Conservation (phyloP, 2,797 vertebrate species). For the Cynopterus sphinx region DNA sequence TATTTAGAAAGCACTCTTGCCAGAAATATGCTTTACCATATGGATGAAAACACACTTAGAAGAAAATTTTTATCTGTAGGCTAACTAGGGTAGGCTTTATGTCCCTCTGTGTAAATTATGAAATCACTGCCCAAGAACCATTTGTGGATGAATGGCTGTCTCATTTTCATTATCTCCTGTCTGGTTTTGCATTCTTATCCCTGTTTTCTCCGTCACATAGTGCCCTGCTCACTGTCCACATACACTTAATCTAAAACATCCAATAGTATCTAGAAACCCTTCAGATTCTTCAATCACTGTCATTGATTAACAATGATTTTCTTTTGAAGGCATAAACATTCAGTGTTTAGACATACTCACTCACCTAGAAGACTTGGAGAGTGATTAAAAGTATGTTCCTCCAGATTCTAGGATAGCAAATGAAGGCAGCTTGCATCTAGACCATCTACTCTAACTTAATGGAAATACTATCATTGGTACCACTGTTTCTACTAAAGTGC, state of each 20-base stretch:
- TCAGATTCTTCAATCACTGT: neutral
- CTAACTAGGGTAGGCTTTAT: neutral
- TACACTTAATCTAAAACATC: neutral
- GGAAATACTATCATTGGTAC: neutral
- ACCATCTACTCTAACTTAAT: neutral
- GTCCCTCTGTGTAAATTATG: neutral
- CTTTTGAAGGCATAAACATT: neutral
- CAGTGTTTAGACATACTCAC: neutral
- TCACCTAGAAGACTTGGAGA: neutral
- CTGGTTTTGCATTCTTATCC: neutral
- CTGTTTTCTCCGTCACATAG: neutral
- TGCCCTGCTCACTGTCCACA: neutral
- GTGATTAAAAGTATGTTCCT: neutral
- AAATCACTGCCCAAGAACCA: neutral
- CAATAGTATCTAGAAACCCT: neutral
- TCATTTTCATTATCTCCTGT: neutral
- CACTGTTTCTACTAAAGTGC: neutral
- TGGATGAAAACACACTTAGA: constrained; percentile 54
- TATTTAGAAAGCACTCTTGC: constrained; percentile 60
- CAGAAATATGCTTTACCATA: constrained; percentile 54
- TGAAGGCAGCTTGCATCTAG: neutral
- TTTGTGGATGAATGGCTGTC: neutral
- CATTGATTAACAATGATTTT: neutral
- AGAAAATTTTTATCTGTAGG: constrained; percentile 10
- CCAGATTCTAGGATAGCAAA: neutral